Percentiles rank a stretch among this genome's conserved stretches.
Evolutionary conservation across 2,888 invertebrate species (phyloP).

Genomic region (Scaptomyza reducta): DNA sequence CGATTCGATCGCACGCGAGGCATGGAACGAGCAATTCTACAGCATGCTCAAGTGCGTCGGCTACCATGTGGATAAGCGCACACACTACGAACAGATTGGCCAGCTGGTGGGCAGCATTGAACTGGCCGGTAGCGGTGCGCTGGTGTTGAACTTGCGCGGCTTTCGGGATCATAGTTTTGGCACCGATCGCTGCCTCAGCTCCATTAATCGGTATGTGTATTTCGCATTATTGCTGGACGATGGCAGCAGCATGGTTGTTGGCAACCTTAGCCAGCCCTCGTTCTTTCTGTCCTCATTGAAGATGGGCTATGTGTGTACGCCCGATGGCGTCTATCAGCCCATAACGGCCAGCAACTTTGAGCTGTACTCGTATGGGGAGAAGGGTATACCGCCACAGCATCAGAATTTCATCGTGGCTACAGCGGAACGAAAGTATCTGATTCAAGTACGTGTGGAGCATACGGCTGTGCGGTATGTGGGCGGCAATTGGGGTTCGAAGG

Average conservation of each 20-base stretch:
- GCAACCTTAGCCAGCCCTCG: conserved; percentile 90
- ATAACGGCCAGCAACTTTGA: conserved; percentile 87
- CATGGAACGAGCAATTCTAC: conserved; percentile 90
- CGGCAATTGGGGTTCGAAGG: conserved; percentile 88
- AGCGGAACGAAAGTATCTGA: conserved; percentile 85
- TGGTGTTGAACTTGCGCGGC: conserved; percentile 87
- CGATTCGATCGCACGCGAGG: conserved; percentile 89
- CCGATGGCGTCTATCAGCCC: conserved; percentile 85
- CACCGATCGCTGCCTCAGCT: conserved; percentile 89
- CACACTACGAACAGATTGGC: conserved; percentile 93
- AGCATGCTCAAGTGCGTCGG: conserved; percentile 87
- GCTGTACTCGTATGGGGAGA: conserved; percentile 89
- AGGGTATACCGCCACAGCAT: conserved; percentile 87
- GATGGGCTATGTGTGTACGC: conserved; percentile 87
- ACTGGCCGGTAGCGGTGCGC: conserved; percentile 85
- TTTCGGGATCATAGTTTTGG: conserved; percentile 94
- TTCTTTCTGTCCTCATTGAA: conserved; percentile 86
- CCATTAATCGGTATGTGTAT: conserved; percentile 91
- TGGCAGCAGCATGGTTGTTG: conserved; percentile 88
- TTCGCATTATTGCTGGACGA: conserved; percentile 91
- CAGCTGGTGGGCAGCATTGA: conserved; percentile 86
- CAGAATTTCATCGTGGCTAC: conserved; percentile 88
- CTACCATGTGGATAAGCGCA: conserved; percentile 85
- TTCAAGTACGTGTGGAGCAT: conserved; percentile 87
- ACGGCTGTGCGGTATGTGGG: conserved; percentile 88